phyloP scores from a whole-genome alignment of 2,113 vertebrate species.

The Thryonomys swinderianus region DNA sequence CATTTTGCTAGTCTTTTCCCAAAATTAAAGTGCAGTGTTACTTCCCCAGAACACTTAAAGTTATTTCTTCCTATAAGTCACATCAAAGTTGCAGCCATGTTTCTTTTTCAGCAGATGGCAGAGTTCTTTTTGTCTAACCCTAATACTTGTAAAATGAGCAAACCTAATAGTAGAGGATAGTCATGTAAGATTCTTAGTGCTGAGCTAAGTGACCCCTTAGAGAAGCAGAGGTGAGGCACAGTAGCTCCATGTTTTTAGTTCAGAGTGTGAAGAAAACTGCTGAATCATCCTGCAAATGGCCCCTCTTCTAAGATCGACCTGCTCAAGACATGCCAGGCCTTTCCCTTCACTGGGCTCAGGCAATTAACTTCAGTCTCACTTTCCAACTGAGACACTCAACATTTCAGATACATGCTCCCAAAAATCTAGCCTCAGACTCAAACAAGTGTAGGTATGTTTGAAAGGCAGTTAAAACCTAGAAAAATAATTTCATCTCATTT shows the following conservation, averaged over 20 bases:
- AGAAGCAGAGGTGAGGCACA: neutral
- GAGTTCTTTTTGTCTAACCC: neutral
- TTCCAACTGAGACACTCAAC: slow-evolving; percentile 42
- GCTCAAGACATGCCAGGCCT: neutral
- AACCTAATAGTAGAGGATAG: neutral
- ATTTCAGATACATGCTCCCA: neutral
- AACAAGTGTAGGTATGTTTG: neutral
- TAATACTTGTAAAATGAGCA: slow-evolving; percentile 20
- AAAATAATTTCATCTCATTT: slow-evolving; percentile 22
- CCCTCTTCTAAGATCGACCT: neutral
- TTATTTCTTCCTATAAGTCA: slow-evolving; percentile 11
- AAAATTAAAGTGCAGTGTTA: neutral
- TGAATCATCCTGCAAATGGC: neutral
- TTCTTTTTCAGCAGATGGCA: slow-evolving; percentile 9
- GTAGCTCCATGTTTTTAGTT: neutral
- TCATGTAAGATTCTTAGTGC: neutral
- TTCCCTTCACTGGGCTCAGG: neutral
- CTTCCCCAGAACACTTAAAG: slow-evolving; percentile 15
- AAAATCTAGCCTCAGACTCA: slow-evolving; percentile 41
- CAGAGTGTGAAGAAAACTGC: neutral
- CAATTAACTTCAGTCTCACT: neutral
- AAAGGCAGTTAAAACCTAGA: slow-evolving; percentile 20
- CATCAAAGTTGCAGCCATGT: neutral
- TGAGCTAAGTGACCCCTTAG: slow-evolving; percentile 2
- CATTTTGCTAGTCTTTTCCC: neutral